Base-by-base conservation (phyloP, 2,113 vertebrate genomes). In the Carassius carassius region DNA sequence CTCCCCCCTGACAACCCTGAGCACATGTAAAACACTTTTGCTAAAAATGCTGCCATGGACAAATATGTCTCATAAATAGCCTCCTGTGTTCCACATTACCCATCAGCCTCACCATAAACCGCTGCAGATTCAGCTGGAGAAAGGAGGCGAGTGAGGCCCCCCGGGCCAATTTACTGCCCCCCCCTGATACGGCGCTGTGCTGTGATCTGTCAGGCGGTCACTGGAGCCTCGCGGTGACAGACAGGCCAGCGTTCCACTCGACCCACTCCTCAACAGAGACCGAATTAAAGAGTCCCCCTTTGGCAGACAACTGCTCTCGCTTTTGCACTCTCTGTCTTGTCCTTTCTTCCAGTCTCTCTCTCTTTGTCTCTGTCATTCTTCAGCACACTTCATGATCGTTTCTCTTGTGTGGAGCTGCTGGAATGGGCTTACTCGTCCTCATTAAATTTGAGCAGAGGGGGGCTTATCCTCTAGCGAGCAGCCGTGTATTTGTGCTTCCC, bases 271-370 rank as follows among this genome's bases (percentile, higher is more conserved):
- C 77, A 70, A 82, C 80, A 58, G 75, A 87, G 70, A 83, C 88
- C 84, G 86, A 87, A 89, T 89, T 89, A 89, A 89, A 87, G 72
- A 89, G 86, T 81, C 78, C 63, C 77, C 83, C 65, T 87, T 87
- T 84, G 49, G 76, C 41, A 86, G 76, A 85, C 83, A 85, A 44
- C 49, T 21, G 3, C 63, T 78, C 44, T 80, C n/a, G 11, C 56
- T 79, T 63, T 60, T 69, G 76, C 75, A 41, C 77, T 47, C 44
- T 82, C 78, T 60, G 73, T 8, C 72, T 82, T 41, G 76, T 60
- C 35, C 29, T 60, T 76, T 78, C 73, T 80, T 41, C 65, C 23
- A 11, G 32, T 35, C 77, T 41, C 47, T 82, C 54, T 67, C 69
- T 87, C 54, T 74, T 75, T 54, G 73, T 86, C 23, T 86, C 56